phyloP scores from a whole-genome alignment of 2,113 vertebrate genomes.

The Brienomyrus longianalis region DNA sequence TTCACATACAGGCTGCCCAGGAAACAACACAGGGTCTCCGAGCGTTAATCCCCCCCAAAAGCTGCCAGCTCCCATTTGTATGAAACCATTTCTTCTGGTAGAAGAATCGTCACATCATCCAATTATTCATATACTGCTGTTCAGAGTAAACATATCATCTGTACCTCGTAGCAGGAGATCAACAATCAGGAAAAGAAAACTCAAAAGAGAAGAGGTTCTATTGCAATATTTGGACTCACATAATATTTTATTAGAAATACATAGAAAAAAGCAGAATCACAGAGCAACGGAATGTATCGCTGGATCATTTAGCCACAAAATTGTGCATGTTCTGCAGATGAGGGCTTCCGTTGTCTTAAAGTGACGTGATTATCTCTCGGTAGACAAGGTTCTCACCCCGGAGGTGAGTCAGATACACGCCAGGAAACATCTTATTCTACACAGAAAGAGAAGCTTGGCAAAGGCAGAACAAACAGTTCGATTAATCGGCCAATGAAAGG shows the following conservation, averaged over 20 bases:
- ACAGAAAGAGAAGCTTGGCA: not conserved
- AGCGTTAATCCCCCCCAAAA: not conserved
- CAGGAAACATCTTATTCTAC: not conserved
- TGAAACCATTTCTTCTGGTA: not conserved
- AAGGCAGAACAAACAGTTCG: not conserved
- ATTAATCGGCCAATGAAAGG: not conserved
- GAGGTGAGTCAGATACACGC: not conserved
- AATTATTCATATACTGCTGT: not conserved
- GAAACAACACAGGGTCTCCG: not conserved
- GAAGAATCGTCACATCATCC: not conserved
- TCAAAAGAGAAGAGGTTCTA: not conserved
- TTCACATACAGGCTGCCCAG: not conserved
- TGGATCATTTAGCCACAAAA: not conserved
- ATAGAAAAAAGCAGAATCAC: slow-evolving; percentile 22
- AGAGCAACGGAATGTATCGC: not conserved
- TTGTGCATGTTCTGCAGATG: not conserved
- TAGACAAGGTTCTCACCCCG: not conserved
- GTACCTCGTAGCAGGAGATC: not conserved
- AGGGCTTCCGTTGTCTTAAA: not conserved
- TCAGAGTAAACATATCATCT: not conserved
- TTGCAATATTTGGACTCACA: not conserved
- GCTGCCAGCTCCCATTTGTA: not conserved
- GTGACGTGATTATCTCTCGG: not conserved
- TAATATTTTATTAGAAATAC: slow-evolving; percentile 27
- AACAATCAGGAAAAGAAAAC: not conserved